These are phyloP conservation scores for Manis javanica DNA, from an alignment of 2,797 vertebrate genomes.

Conservation along the genomic window DNA sequence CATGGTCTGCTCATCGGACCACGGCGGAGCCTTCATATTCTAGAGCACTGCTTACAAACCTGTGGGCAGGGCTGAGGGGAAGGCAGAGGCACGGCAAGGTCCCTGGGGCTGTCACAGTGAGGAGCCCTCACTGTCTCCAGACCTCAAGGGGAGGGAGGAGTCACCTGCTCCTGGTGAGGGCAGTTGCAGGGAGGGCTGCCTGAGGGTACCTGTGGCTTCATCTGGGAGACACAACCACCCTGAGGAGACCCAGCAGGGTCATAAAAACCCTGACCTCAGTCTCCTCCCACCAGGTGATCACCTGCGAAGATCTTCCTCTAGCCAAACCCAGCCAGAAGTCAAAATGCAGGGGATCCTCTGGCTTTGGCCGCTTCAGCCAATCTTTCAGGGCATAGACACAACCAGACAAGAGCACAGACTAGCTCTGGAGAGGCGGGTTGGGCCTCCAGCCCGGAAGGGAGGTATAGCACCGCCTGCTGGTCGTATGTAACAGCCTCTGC, in stretches of 20 bases:
- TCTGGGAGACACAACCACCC: background rate
- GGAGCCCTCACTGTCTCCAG: background rate
- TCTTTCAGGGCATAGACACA: background rate
- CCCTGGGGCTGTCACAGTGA: background rate
- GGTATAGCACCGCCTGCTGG: rapidly evolving
- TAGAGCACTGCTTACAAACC: background rate
- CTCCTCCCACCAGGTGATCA: background rate
- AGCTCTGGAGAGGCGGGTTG: background rate
- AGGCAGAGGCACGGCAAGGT: no score
- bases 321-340: background rate
- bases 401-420: background rate
- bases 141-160: background rate
- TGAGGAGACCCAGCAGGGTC: background rate
- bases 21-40: background rate
- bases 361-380: background rate
- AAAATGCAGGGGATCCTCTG: background rate
- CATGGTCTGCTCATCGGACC: background rate
- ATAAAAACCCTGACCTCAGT: background rate
- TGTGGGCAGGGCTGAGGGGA: background rate
- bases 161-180: background rate
- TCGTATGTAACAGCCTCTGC: background rate
- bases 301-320: background rate
- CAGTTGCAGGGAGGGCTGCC: background rate
- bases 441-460: background rate
- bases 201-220: no score